Percentiles rank a stretch among this genome's conserved stretches.
Conservation (phyloP, 2,888 invertebrate genomes). For the Priocnemis perturbator region DNA sequence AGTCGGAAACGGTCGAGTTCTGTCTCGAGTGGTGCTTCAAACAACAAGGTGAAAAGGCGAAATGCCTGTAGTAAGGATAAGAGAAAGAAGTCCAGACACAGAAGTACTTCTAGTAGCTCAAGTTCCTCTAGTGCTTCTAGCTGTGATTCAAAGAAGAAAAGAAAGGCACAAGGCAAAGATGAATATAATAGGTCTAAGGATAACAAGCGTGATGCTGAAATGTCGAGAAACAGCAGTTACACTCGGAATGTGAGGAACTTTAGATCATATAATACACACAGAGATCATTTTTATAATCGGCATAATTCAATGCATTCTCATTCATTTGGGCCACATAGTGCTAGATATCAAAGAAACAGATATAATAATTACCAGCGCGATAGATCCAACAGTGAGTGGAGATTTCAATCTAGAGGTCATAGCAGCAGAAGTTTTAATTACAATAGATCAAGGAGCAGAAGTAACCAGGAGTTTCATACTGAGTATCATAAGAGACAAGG, state of each 20-base stretch:
- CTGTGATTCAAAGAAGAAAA: constrained; percentile 31
- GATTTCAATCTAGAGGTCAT: constrained; percentile 28
- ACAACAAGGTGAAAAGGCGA: constrained; percentile 47
- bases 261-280: constrained; percentile 32
- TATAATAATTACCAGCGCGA: constrained; percentile 47
- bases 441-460: constrained; percentile 45
- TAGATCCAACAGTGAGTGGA: constrained; percentile 47
- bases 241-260: constrained; percentile 29
- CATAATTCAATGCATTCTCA: constrained; percentile 9
- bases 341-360: constrained; percentile 37
- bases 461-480: constrained; percentile 24
- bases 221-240: constrained; percentile 17
- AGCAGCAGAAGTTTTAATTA: constrained; percentile 38
- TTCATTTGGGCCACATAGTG: constrained; percentile 31
- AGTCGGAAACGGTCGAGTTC: constrained; percentile 48
- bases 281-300: constrained; percentile 41
- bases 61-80: constrained; percentile 61
- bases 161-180: constrained; percentile 25
- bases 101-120: constrained; percentile 56
- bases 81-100: constrained; percentile 55
- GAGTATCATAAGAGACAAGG: constrained; percentile 39
- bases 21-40: constrained; percentile 50
- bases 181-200: constrained; percentile 23
- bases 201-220: constrained; percentile 42
- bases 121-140: constrained; percentile 52